phyloP scores from a whole-genome alignment of 2,888 invertebrate species.

The Aporophyla lueneburgensis region DNA sequence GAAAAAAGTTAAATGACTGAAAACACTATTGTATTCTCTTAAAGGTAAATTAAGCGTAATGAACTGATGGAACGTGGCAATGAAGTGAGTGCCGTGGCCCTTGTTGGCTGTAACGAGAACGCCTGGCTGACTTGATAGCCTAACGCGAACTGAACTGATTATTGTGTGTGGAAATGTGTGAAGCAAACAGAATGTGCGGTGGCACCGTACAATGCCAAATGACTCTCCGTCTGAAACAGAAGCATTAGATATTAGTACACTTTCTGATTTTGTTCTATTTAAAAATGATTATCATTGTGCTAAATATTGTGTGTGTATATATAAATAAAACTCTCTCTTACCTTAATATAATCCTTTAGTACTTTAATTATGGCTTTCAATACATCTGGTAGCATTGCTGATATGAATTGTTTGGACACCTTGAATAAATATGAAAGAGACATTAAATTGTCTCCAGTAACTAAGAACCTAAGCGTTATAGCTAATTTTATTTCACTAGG shows the following conservation, averaged over 20 bases:
- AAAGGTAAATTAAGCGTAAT: too few species aligned
- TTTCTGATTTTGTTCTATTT: constrained; percentile 8
- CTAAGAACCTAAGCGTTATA: neutral
- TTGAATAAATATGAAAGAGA: constrained; percentile 4
- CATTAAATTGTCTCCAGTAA: constrained; percentile 14
- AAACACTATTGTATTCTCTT: too few species aligned
- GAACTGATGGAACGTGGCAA: too few species aligned
- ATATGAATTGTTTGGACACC: constrained; percentile 3
- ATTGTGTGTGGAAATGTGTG: too few species aligned
- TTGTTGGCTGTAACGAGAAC: too few species aligned
- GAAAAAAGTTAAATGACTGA: too few species aligned
- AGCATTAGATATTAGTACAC: constrained; percentile 3
- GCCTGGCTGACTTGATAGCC: too few species aligned
- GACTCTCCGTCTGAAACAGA: neutral
- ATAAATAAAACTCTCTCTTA: constrained; percentile 29
- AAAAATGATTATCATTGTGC: constrained; percentile 9
- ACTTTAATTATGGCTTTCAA: constrained; percentile 40
- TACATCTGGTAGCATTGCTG: constrained; percentile 29
- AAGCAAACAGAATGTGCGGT: too few species aligned
- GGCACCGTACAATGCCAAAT: too few species aligned
- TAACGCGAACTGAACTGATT: too few species aligned
- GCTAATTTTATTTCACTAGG: constrained; percentile 23
- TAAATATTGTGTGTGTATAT: constrained; percentile 18
- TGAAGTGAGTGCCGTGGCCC: too few species aligned
- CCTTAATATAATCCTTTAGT: constrained; percentile 44